phyloP scores from a whole-genome alignment of 2,113 vertebrate species.

The Oncorhynchus mykiss region DNA sequence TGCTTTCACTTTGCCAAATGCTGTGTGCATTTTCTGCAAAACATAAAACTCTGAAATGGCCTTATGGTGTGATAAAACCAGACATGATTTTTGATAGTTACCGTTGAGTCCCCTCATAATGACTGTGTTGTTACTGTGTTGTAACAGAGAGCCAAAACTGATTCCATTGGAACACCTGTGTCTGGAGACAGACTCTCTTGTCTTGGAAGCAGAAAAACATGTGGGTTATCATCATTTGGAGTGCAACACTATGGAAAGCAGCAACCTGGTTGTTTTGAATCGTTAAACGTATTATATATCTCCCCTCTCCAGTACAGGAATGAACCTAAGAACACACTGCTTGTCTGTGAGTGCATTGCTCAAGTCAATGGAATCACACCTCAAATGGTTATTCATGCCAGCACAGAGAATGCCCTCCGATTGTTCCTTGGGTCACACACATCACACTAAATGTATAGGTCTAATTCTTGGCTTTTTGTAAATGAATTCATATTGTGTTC shows the following conservation, averaged over 20 bases:
- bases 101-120: no score
- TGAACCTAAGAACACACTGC: conserved; percentile 46
- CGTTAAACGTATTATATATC: neutral
- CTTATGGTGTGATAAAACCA: no score
- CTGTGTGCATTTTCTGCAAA: neutral
- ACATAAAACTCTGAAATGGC: neutral
- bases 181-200: conserved; percentile 61
- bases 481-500: neutral
- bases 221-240: neutral
- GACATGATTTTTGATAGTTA: no score
- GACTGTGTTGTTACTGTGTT: neutral
- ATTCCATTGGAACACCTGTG: conserved; percentile 70
- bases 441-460: no score
- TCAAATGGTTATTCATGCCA: conserved; percentile 50
- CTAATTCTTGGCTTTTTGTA: no score
- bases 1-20: neutral
- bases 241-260: neutral
- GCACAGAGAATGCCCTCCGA: conserved; percentile 53
- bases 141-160: conserved; percentile 53
- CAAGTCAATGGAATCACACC: conserved; percentile 50
- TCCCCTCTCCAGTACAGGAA: conserved; percentile 56
- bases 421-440: conserved; percentile 46
- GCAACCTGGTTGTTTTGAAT: neutral
- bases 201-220: neutral
- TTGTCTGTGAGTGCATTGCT: conserved; percentile 53